Percentiles rank a stretch among this genome's conserved stretches.
These are phyloP conservation scores for Lepidonotus clava DNA, from an alignment of 2,888 invertebrate genomes.

Conservation along the genomic window DNA sequence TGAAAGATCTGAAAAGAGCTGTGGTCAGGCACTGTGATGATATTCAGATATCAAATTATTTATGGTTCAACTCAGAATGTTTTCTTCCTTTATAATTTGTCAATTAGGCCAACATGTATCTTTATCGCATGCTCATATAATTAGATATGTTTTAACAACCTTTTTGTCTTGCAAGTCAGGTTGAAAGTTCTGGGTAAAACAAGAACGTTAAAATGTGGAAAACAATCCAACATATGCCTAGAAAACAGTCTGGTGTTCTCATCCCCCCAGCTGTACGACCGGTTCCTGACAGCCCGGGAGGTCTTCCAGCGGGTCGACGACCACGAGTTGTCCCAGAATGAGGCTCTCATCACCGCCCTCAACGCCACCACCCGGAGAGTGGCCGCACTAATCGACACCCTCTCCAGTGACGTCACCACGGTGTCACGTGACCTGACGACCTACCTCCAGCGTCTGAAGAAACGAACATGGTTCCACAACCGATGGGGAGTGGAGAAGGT, in stretches of 20 bases:
- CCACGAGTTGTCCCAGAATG: background rate
- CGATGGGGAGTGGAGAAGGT: conserved; percentile 54
- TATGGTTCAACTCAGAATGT: too few relatives aligned
- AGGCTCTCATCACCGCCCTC: background rate
- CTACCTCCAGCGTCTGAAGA: background rate
- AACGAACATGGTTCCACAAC: conserved; percentile 1
- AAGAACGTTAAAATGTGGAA: too few relatives aligned
- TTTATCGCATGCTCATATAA: background rate
- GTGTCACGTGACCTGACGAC: background rate
- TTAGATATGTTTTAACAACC: too few relatives aligned
- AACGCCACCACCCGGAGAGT: background rate
- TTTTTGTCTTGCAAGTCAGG: too few relatives aligned
- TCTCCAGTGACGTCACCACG: background rate
- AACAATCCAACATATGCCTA: background rate
- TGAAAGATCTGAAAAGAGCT: too few relatives aligned
- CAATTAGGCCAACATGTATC: background rate
- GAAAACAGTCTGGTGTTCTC: background rate
- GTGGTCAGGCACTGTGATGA: too few relatives aligned
- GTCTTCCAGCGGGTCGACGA: conserved; percentile 24
- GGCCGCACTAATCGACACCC: background rate
- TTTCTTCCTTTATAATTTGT: too few relatives aligned
- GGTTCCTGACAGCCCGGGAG: conserved; percentile 9
- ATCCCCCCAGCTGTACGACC: background rate
- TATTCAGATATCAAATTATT: too few relatives aligned
- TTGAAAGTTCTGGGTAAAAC: too few relatives aligned